Evolutionary conservation across 2,797 vertebrate genomes (phyloP), one percentile per base, ranked within the genome.

Genomic region (Anabacerthia variegaticeps): DNA sequence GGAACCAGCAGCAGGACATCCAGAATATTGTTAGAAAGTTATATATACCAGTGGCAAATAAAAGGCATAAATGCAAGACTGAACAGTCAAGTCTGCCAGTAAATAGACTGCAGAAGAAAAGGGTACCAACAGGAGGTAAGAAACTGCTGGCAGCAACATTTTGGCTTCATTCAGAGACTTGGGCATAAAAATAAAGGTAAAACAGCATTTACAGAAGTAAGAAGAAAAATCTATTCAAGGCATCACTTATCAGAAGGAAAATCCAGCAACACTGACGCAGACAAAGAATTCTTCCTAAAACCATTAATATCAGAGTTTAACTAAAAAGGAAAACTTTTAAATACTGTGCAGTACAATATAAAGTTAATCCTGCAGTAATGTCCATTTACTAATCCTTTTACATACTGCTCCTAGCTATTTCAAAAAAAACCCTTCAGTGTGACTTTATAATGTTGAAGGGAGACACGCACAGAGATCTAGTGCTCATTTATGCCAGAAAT

Each of bases 401-500:
- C 32, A 67, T 52, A 56, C 24, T 54, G 28, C 58, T 77, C 86
- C 58, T 30, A 75, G 48, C 15, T 21, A 63, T 59, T 73, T 39
- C 6, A 76, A 84, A 85, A n/a, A 17, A 78, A 27, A 3, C 12
- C 21, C 20, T 95, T 77, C 65, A 67, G 17, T 72, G 43, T 72
- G 73, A 89, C 55, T 93, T 93, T 39, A 62, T 23, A 72, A 73
- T 51, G 32, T 14, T 54, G 20, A 52, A 65, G 19, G 85, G 27
- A 93, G 28, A 89, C 27, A 66, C 3, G 11, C 30, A 85, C 16
- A 68, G 79, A 78, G 67, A 90, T 41, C 37, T 73, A 66, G 59
- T 34, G 72, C 75, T 89, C 85, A 81, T 81, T 90, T 88, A 77
- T 88, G 82, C 68, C 92, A 96, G 83, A 95, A 88, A 93, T 66